Conservation (phyloP, 2,113 vertebrate genomes). For the Amphiprion ocellaris region DNA sequence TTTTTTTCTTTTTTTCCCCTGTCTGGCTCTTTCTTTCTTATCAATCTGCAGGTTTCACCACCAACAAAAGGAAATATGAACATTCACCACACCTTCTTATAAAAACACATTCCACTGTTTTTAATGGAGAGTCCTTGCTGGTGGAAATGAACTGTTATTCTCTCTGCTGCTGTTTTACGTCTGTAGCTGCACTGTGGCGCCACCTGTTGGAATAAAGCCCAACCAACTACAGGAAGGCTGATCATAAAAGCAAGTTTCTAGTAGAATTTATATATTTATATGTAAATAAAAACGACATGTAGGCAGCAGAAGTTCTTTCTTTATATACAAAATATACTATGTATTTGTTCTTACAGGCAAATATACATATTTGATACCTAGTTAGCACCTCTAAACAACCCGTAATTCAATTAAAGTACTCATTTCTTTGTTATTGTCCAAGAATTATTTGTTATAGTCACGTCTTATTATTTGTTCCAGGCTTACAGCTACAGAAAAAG, state of each 20-base stretch:
- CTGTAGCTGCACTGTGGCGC: constrained; percentile 16
- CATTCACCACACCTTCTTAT: constrained; percentile 19
- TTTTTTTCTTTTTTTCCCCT: constrained; percentile 42
- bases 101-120: constrained; percentile 41
- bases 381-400: too few relatives aligned
- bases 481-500: too few relatives aligned
- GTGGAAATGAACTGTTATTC: background rate
- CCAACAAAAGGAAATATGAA: constrained; percentile 50
- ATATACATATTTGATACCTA: too few relatives aligned
- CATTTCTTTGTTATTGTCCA: too few relatives aligned
- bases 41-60: constrained; percentile 53
- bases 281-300: too few relatives aligned
- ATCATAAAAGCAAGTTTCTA: background rate
- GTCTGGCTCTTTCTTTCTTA: constrained; percentile 50
- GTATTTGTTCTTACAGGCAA: too few relatives aligned
- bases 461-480: too few relatives aligned
- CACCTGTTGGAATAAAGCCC: constrained; percentile 15
- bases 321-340: too few relatives aligned
- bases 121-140: background rate
- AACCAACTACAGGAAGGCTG: background rate
- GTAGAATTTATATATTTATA: background rate
- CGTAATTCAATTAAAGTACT: too few relatives aligned
- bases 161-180: background rate
- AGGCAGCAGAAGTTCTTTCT: too few relatives aligned
- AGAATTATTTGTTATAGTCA: too few relatives aligned